Base-by-base conservation (phyloP, 35 echinoderm and acorn worm species). In the Apostichopus californicus region DNA sequence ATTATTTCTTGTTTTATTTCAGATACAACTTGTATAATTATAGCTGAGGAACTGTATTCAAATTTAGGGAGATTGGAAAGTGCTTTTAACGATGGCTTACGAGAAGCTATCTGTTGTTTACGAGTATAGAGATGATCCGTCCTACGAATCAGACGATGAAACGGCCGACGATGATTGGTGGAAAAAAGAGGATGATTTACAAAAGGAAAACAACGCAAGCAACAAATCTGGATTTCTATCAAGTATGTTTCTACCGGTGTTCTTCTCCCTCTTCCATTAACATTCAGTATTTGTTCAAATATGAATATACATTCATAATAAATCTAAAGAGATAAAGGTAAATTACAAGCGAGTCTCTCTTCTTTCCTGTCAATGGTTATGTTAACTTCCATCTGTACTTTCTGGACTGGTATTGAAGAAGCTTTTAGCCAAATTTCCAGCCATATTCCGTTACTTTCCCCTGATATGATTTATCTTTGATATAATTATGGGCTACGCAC, bases 81-180 rank as follows among this genome's bases (percentile, higher is more conserved):
- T 5, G 20, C n/a, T n/a, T n/a, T n/a, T n/a, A n/a, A n/a, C 17
- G 24, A 89, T 89, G 86, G 86, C 86, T 53, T 89, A 89, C 63
- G 86, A 89, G 63, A 89, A 89, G 57, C 68, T 89, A 5, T 72
- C 86, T 9, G 86, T 89, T 7, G 86, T 89, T 4, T 89, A 89
- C 64, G 86, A 89, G 10, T 89, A 89, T 26, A 89, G 86, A 64
- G 86, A 89, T 75, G 86, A 75, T 53, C 86, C 86, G 9, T 24
- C 20, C 9, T 58, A 89, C 68, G 61, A 75, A 18, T 89, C 86
- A 53, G 86, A 89, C 13, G 63, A 89, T 18, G 86, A 89, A 75
- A 73, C 53, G 11, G 18, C 15, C 2, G 17, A 73, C 46, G 22
- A 75, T 89, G 86, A 89, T 89, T 85, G 81, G 81, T 85, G 81